These are phyloP conservation scores for Xiphophorus birchmanni DNA, from an alignment of 2,797 vertebrate species.

Conservation along the genomic window DNA sequence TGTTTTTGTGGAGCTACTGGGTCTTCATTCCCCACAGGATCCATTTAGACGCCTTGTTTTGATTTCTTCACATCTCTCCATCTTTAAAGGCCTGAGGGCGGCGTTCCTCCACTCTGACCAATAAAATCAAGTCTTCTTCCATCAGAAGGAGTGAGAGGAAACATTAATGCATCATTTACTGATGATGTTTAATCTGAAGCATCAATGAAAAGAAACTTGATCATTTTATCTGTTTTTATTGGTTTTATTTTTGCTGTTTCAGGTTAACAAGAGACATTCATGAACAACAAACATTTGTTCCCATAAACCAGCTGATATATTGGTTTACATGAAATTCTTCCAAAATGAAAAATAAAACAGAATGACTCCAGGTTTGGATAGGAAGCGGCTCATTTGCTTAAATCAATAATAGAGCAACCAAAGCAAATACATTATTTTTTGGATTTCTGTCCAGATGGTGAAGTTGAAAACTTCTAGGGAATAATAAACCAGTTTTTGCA, in stretches of 20 bases:
- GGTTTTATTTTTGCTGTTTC: neutral
- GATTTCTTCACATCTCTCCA: conserved; percentile 64
- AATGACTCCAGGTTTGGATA: neutral
- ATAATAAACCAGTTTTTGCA: no score
- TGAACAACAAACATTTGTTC: neutral
- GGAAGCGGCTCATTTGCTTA: neutral
- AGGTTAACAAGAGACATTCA: neutral
- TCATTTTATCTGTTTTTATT: conserved; percentile 13
- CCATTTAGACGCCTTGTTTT: conserved; percentile 62
- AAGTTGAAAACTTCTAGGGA: no score
- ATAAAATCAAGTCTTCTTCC: conserved; percentile 59
- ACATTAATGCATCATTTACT: conserved; percentile 50
- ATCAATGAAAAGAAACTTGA: conserved; percentile 17
- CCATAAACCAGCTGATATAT: neutral
- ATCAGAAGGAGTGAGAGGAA: conserved; percentile 34
- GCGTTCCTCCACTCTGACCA: conserved; percentile 62
- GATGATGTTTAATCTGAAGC: conserved; percentile 37
- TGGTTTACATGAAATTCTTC: neutral
- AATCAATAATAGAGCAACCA: neutral
- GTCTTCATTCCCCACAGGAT: conserved; percentile 44
- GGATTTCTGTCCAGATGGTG: neutral
- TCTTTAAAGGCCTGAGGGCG: conserved; percentile 43
- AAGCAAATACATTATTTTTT: neutral
- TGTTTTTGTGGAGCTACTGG: conserved; percentile 37
- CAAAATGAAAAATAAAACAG: neutral